Conservation (phyloP, 2,113 vertebrate species). For the Spilogale gracilis region DNA sequence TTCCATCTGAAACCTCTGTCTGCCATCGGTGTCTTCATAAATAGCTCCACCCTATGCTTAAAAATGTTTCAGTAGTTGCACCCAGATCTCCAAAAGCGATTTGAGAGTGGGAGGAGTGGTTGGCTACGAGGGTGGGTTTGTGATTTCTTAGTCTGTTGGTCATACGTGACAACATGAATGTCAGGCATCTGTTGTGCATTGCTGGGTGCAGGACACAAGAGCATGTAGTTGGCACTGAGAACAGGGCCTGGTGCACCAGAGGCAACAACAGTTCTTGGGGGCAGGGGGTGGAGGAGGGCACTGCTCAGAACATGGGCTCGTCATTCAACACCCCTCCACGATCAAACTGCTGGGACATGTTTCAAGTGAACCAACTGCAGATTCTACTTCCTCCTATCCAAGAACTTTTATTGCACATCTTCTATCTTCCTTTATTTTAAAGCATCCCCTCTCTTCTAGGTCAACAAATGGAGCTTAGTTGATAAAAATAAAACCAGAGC, state of each 20-base stretch:
- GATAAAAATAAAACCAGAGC: background rate
- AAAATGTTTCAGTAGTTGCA: background rate
- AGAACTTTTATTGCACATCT: background rate
- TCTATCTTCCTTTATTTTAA: constrained; percentile 13
- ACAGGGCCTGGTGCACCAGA: background rate
- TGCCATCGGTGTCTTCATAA: background rate
- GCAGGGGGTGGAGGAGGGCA: accelerated
- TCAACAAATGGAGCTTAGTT: background rate
- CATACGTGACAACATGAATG: background rate
- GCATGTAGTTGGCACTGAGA: background rate
- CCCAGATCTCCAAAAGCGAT: background rate
- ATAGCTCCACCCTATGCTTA: background rate
- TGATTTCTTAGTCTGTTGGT: background rate
- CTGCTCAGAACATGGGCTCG: background rate
- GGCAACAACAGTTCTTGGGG: too few species aligned
- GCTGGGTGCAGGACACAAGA: background rate
- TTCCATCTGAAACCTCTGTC: background rate
- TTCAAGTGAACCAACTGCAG: background rate
- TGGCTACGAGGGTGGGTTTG: background rate
- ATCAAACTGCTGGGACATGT: background rate
- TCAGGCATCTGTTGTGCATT: background rate
- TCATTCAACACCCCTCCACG: background rate
- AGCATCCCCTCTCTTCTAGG: background rate
- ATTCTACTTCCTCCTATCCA: background rate
- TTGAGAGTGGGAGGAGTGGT: background rate